phyloP scores from a whole-genome alignment of 2,888 invertebrate species.

The Anorthoa munda region DNA sequence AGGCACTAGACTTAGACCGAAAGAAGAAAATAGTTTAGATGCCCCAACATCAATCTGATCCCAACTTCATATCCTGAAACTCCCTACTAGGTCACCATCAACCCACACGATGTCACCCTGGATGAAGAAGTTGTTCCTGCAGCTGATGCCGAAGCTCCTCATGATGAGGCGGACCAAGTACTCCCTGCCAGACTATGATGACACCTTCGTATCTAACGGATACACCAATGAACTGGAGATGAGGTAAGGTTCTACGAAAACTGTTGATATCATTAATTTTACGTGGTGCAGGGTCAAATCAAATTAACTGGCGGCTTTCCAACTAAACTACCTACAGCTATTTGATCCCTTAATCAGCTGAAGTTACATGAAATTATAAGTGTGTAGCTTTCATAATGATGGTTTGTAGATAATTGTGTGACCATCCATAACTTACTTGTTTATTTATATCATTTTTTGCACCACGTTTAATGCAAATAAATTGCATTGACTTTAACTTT shows the following conservation, averaged over 20 bases:
- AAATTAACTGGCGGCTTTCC: neutral
- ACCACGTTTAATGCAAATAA: too few relatives aligned
- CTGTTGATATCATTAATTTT: neutral
- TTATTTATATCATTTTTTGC: too few relatives aligned
- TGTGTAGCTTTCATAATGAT: too few relatives aligned
- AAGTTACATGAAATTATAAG: neutral
- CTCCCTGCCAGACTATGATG: conserved; percentile 95
- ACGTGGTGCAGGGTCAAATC: neutral
- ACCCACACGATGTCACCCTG: conserved; percentile 98
- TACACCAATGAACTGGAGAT: conserved; percentile 96
- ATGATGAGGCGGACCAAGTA: conserved; percentile 98
- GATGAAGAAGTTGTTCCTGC: conserved; percentile 97
- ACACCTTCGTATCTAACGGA: conserved; percentile 94
- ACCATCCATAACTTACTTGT: too few relatives aligned
- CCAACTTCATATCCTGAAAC: conserved; percentile 34
- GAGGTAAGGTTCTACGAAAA: conserved; percentile 89
- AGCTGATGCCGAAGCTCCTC: conserved; percentile 97
- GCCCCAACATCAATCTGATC: neutral
- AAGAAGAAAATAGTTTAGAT: conserved; percentile 12
- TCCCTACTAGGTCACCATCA: conserved; percentile 94
- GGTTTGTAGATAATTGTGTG: too few relatives aligned
- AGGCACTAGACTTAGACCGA: neutral
- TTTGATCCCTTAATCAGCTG: neutral
- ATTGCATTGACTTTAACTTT: too few relatives aligned
- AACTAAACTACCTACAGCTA: neutral